A percentile compares a stretch with the other conserved stretches of the same genome.
phyloP scores from a whole-genome alignment of 2,797 vertebrate species.

The Macropus fuliginosus region DNA sequence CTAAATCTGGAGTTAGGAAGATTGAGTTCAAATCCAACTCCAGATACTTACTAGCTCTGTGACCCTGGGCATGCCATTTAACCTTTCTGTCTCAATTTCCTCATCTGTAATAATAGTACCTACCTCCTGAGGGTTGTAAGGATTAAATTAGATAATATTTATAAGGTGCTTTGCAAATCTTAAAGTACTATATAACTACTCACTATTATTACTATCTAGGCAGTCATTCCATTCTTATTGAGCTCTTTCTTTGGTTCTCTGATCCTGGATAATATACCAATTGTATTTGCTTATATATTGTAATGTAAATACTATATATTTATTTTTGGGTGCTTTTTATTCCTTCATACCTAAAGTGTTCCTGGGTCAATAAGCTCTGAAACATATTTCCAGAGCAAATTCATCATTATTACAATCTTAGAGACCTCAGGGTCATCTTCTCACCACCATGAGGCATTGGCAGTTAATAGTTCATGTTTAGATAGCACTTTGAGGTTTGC shows the following conservation, averaged over 20 bases:
- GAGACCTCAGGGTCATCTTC: background rate
- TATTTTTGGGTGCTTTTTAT: background rate
- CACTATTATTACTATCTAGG: background rate
- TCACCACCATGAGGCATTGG: background rate
- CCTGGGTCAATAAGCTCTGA: background rate
- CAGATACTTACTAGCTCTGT: background rate
- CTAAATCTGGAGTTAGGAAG: background rate
- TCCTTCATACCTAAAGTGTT: background rate
- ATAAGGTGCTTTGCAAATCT: background rate
- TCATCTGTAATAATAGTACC: background rate
- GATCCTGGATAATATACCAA: background rate
- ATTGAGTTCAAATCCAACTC: background rate
- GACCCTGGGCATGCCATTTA: background rate
- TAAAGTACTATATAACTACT: background rate
- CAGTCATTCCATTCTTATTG: background rate
- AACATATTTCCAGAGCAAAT: background rate
- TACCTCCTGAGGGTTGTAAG: background rate
- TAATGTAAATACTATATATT: too few relatives aligned
- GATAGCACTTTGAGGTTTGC: background rate
- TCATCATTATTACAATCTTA: background rate
- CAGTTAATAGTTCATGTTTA: background rate
- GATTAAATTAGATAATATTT: background rate
- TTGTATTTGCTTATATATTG: background rate
- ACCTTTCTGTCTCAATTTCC: background rate
- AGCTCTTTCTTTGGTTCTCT: background rate